Base-by-base conservation (phyloP, 2,113 vertebrate genomes). In the Limnothrissa miodon region DNA sequence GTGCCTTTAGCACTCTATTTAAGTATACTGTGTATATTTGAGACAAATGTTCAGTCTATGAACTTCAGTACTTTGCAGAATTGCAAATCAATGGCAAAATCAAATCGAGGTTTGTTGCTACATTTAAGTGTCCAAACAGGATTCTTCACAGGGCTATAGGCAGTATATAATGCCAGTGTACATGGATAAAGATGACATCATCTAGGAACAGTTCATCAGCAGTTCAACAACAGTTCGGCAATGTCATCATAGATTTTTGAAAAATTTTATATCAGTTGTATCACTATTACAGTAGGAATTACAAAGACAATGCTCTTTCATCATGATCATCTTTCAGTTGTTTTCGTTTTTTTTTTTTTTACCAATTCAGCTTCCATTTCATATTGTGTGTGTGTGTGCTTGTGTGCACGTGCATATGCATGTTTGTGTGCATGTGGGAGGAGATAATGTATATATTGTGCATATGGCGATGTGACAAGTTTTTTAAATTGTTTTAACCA, bases 11-110 rank as follows among this genome's bases (percentile, higher is more conserved):
- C 11, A 74, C 66, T 53, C 48, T 36, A 74, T 74, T 74, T 74
- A 29, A 53, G 59, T 33, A 25, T 79, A 78, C n/a, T 25, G 13
- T 79, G 78, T 46, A 48, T 83, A 70, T 62, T 33, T 80, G 15
- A 70, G 78, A 42, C 33, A 78, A 42, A 82, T 74, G 66, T 74
- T 74, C 66, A 74, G 33, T 74, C 13, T 74, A 74, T 74, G 66
- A 74, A 74, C 66, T 74, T 29, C 2, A 15, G 13, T 74, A 1
- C 9, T 70, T 70, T 29, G 62, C 29, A 33, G 62, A 33, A 70
- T 70, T 11, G 10, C 62, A 70, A 33, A n/a, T n/a, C n/a, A n/a
- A n/a, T n/a, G n/a, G n/a, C n/a, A n/a, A n/a, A n/a, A n/a, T n/a
- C n/a, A n/a, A n/a, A n/a, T n/a, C n/a, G n/a, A n/a, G n/a, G n/a